Evolutionary conservation across 2,113 vertebrate species (phyloP).

Genomic region (Nettapus auritus): DNA sequence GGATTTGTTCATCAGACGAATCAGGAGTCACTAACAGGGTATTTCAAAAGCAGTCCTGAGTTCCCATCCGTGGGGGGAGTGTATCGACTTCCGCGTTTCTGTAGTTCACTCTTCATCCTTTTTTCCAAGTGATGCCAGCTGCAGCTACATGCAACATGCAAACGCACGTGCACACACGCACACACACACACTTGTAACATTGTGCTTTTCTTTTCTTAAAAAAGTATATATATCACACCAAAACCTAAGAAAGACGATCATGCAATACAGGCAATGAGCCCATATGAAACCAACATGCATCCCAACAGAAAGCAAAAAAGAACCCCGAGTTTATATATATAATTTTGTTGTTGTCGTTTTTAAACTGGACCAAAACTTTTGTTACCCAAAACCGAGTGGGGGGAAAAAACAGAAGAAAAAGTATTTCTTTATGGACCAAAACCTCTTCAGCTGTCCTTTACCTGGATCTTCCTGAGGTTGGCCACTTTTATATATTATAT

Average conservation of each 20-base stretch:
- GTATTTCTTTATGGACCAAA: constrained; percentile 76
- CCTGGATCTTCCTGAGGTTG: constrained; percentile 71
- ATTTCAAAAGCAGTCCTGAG: constrained; percentile 53
- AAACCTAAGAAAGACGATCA: constrained; percentile 71
- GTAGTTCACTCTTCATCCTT: constrained; percentile 5
- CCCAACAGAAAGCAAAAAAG: constrained; percentile 56
- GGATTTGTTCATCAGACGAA: constrained; percentile 63
- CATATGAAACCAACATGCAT: constrained; percentile 34
- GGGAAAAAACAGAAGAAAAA: constrained; percentile 23
- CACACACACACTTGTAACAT: neutral
- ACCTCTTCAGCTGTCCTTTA: constrained; percentile 66
- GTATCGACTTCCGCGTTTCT: neutral
- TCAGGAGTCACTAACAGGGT: constrained; percentile 75
- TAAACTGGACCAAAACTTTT: constrained; percentile 76
- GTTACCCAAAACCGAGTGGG: constrained; percentile 64
- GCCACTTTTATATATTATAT: constrained; percentile 74
- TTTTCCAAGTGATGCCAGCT: constrained; percentile 53
- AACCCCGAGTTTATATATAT: constrained; percentile 32
- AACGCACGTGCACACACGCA: neutral
- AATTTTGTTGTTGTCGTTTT: constrained; percentile 67
- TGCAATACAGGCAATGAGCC: constrained; percentile 67
- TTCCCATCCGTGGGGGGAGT: constrained; percentile 9
- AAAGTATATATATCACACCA: constrained; percentile 2
- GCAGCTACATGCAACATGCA: neutral
- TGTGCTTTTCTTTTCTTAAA: constrained; percentile 34